Conservation (phyloP, 2,113 vertebrate species). For the Otocyon megalotis region DNA sequence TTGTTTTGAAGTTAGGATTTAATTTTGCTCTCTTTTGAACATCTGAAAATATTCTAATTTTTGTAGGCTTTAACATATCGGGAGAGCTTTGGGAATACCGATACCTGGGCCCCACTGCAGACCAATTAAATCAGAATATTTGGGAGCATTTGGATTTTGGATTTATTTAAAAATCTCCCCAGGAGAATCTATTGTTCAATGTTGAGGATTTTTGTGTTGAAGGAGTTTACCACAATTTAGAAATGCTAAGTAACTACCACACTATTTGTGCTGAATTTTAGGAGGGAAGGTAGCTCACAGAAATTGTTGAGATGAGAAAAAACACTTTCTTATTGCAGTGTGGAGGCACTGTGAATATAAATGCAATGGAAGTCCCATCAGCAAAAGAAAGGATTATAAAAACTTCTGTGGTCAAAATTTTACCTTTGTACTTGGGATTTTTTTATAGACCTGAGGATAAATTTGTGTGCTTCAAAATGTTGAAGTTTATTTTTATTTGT, state of each 20-base stretch:
- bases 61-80: background rate
- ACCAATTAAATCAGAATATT: conserved; percentile 18
- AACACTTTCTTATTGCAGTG: background rate
- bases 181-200: background rate
- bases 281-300: background rate
- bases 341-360: background rate
- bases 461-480: conserved; percentile 31
- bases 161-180: background rate
- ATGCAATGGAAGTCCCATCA: background rate
- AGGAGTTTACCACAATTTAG: background rate
- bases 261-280: conserved; percentile 29
- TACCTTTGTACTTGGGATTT: conserved; percentile 22
- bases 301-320: background rate
- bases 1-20: conserved; percentile 19
- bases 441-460: background rate
- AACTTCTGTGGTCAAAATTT: background rate
- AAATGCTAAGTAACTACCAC: background rate
- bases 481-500: conserved; percentile 22
- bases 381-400: background rate
- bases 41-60: background rate
- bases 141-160: background rate
- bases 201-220: background rate
- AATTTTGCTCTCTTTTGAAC: background rate
- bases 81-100: background rate
- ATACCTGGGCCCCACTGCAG: background rate